These are phyloP conservation scores for Aurelia coerulea DNA, from an alignment of 30 jellyfish, hydroid and myxozoan species.

Conservation along the genomic window DNA sequence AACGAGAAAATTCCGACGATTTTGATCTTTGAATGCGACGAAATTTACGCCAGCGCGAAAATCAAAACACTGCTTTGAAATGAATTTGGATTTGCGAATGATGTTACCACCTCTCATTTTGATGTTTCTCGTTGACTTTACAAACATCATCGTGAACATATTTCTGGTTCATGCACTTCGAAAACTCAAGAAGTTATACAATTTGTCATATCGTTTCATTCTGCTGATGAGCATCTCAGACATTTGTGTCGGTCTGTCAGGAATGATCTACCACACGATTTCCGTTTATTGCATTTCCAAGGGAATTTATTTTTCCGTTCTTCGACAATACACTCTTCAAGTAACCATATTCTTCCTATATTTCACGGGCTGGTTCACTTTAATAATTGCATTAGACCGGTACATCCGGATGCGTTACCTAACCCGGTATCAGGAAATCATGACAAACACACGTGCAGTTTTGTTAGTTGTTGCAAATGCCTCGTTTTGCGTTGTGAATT, in stretches of 20 bases:
- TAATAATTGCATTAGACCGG: constrained; percentile 4
- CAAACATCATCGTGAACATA: constrained; percentile 2
- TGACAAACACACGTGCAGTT: too few relatives aligned
- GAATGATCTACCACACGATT: neutral
- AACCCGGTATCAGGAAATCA: neutral
- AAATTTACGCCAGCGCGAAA: too few relatives aligned
- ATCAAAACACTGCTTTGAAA: too few relatives aligned
- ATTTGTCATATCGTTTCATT: constrained; percentile 13
- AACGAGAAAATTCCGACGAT: too few relatives aligned
- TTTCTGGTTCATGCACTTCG: constrained; percentile 18
- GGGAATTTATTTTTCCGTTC: neutral
- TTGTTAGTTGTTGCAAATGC: too few relatives aligned
- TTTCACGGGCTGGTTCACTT: neutral
- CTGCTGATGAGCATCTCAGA: constrained; percentile 15
- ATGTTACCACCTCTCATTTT: too few relatives aligned
- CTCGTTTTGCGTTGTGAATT: too few relatives aligned
- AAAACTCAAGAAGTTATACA: constrained; percentile 1
- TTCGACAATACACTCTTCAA: neutral
- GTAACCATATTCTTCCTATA: neutral
- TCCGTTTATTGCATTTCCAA: neutral
- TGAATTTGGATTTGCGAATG: too few relatives aligned
- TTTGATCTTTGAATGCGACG: too few relatives aligned
- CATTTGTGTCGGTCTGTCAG: constrained; percentile 8
- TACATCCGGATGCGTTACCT: neutral
- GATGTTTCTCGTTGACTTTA: neutral